Evolutionary conservation across 2,888 invertebrate genomes (phyloP), one percentile per base, ranked within the genome.

Genomic region (Thereva unica): DNA sequence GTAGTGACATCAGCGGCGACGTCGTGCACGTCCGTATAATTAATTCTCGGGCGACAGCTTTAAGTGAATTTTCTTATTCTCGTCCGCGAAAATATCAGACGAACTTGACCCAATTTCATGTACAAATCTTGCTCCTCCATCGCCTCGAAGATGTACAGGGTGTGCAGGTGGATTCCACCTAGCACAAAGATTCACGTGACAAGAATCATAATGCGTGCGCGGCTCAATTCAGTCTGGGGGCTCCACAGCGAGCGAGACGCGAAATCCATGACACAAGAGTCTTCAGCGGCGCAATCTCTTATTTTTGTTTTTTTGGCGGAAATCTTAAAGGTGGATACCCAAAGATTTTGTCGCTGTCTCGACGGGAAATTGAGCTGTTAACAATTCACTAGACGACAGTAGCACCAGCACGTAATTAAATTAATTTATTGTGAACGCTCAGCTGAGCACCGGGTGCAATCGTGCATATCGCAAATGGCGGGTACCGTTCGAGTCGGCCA

Each of bases 11-110:
- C 57, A 45, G 38, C 37, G 38, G 10, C 45, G 50, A 50, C 61
- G 61, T 23, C 23, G 23, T 23, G 40, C 49, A 50, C 49, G 40
- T 41, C 41, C 61, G 61, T 50, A 50, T 61, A 61, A 61, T 61
- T 61, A 61, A 61, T 61, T 23, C 50, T 61, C 50, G 50, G 61
- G 41, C 50, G 61, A 61, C 61, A 61, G 40, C 61, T 8, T 40
- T 9, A 61, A 61, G 35, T 47, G n/a, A 34, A 59, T 59, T 59
- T 55, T 41, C 40, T 55, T 23, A 23, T 23, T 40, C 40, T 55
- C 55, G 55, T 40, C 34, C 41, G 55, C 55, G 55, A 41, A 23
- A 23, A 40, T 40, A 55, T 55, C 41, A 38, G 8, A 55, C 41
- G 41, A 55, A 55, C 55, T 55, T 55, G 55, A 55, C 55, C 55